Evolutionary conservation across 2,888 invertebrate species (phyloP), one percentile per base, ranked within the genome.

Genomic region (Phragmatobia fuliginosa): DNA sequence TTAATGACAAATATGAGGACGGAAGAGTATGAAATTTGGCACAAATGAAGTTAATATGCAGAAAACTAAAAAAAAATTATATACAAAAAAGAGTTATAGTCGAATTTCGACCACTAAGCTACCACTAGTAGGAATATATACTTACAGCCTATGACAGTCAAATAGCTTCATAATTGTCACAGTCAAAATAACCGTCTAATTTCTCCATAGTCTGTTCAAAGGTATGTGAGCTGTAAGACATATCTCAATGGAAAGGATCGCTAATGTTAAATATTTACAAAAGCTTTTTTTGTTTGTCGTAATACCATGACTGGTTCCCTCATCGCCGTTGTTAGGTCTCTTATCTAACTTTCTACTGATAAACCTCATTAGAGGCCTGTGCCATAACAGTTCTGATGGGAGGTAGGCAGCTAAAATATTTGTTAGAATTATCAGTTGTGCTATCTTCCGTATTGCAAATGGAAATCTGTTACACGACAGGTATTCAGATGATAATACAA

Each of bases 331-430:
- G 38, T 62, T 56, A 18, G 8, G 14, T 63, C 62, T 61, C 36
- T 80, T 80, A 80, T 80, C 73, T 72, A 16, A 64, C 32, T 49
- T 63, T 25, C 25, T 14, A 14, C 65, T 72, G 80, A 80, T 80
- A 82, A 80, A 63, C 52, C 66, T 61, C 41, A 62, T 56, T 56
- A 56, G 56, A 28, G 16, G 11, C 25, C 25, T 38, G 38, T 38
- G 38, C 38, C 38, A 38, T 38, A 38, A 52, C 52, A 14, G 52
- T 25, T 62, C 38, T 59, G 41, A 32, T 52, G 28, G 59, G 31
- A 71, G 73, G 70, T 71, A 70, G 45, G 71, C 68, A 70, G 45
- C 58, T 64, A 33, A 70, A 66, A 73, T 79, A 75, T 67, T 70
- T 77, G 28, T 66, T 68, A 72, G 71, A 38, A 38, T 38, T 38